These are phyloP conservation scores for Ginglymostoma cirratum DNA, from an alignment of 2,113 vertebrate genomes.

Conservation along the genomic window DNA sequence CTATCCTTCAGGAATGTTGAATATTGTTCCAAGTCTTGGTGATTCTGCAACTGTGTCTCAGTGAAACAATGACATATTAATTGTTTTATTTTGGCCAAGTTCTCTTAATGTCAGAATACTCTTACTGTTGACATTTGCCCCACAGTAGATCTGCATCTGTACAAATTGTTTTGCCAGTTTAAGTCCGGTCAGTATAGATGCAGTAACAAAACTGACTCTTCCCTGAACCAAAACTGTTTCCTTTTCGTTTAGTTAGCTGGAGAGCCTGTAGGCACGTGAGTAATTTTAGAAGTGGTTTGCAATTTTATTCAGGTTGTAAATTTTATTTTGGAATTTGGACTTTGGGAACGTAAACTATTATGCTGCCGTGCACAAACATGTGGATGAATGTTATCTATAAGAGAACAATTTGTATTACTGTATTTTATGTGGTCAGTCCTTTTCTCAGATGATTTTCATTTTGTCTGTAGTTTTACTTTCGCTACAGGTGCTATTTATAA, in stretches of 20 bases:
- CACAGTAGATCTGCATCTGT: background rate
- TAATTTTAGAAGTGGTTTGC: background rate
- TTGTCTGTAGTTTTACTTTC: background rate
- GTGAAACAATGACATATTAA: background rate
- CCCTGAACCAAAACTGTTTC: background rate
- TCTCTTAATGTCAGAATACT: background rate
- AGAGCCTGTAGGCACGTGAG: background rate
- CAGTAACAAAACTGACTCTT: background rate
- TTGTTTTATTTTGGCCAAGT: background rate
- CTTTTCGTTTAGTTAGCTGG: background rate
- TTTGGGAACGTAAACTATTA: background rate
- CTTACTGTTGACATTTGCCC: background rate
- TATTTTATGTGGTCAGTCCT: background rate
- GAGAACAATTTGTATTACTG: slow-evolving; percentile 10
- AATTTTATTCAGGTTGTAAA: background rate
- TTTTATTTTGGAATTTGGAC: slow-evolving; percentile 19
- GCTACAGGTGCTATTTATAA: background rate
- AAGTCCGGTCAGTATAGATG: background rate
- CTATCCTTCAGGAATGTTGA: too few species aligned
- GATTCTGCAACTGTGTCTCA: too few species aligned
- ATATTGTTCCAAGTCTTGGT: too few species aligned
- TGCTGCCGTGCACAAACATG: background rate
- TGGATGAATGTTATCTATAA: background rate
- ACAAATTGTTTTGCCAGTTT: background rate
- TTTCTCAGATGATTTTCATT: background rate